phyloP scores from a whole-genome alignment of 2,113 vertebrate species.

The Mesoclemmys tuberculata region DNA sequence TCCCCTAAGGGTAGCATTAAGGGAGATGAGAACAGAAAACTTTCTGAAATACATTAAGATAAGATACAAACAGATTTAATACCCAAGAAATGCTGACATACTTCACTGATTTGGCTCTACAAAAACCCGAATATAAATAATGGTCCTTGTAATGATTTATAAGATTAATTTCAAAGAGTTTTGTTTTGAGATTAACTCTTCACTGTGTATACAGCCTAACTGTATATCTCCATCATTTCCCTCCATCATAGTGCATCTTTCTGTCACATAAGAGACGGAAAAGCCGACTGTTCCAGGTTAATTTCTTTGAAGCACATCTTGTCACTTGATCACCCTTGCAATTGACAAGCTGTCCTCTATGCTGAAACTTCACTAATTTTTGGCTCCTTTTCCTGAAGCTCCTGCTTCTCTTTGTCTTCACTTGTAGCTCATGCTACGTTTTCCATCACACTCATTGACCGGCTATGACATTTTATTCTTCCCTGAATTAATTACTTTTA shows the following conservation, averaged over 20 bases:
- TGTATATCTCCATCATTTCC: rapidly evolving
- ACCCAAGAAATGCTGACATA: slow-evolving; percentile 22
- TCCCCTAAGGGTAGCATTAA: background rate
- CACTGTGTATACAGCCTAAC: background rate
- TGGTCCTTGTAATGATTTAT: slow-evolving; percentile 20
- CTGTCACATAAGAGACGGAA: background rate
- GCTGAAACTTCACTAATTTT: slow-evolving; percentile 37
- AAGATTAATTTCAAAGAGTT: background rate
- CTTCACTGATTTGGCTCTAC: background rate
- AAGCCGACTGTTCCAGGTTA: background rate
- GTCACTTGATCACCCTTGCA: slow-evolving; percentile 18
- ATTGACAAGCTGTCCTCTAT: slow-evolving; percentile 28
- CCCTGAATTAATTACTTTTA: slow-evolving; percentile 43
- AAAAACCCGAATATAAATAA: background rate
- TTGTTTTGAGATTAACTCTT: background rate
- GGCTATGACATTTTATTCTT: background rate
- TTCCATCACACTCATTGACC: slow-evolving; percentile 9
- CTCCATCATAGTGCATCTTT: rapidly evolving
- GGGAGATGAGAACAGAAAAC: background rate
- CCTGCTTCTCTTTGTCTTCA: slow-evolving; percentile 6
- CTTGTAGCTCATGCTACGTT: slow-evolving; percentile 28
- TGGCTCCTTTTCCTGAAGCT: slow-evolving; percentile 17
- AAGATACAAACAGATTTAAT: slow-evolving; percentile 5
- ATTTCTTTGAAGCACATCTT: background rate
- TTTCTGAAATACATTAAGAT: background rate